Conservation (phyloP, 2,113 vertebrate genomes). For the Echinops telfairi region DNA sequence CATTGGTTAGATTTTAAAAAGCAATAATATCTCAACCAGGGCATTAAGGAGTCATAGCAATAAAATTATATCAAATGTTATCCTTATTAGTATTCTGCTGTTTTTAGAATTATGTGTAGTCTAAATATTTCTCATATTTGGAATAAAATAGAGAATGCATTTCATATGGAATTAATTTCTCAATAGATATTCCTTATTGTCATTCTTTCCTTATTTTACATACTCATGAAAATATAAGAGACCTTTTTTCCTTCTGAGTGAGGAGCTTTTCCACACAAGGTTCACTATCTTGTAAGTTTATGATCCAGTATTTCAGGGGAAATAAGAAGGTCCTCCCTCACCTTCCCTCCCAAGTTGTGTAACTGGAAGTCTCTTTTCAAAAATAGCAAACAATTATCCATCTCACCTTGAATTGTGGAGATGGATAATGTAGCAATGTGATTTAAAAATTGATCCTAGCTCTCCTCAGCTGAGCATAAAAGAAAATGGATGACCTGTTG, state of each 20-base stretch:
- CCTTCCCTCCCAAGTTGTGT: constrained; percentile 27
- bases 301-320: constrained; percentile 17
- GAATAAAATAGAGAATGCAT: constrained; percentile 35
- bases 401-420: constrained; percentile 73
- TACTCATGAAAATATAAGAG: neutral
- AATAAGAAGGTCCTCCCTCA: constrained; percentile 36
- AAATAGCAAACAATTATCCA: constrained; percentile 80
- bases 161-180: constrained; percentile 12
- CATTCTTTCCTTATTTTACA: constrained; percentile 39
- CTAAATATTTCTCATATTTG: constrained; percentile 30
- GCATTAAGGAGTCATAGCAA: constrained; percentile 4
- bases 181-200: constrained; percentile 13
- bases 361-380: constrained; percentile 64
- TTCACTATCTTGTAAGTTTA: constrained; percentile 67
- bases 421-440: constrained; percentile 80
- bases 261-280: constrained; percentile 22
- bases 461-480: constrained; percentile 82
- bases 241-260: constrained; percentile 10
- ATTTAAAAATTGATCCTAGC: constrained; percentile 84
- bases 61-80: neutral
- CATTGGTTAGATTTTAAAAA: neutral
- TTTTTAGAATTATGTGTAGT: constrained; percentile 1
- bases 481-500: constrained; percentile 83
- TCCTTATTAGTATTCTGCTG: constrained; percentile 26
- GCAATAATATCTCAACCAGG: neutral